Evolutionary conservation across 2,888 invertebrate genomes (phyloP), one percentile per base, ranked within the genome.

Genomic region (Metallyticus violacea): DNA sequence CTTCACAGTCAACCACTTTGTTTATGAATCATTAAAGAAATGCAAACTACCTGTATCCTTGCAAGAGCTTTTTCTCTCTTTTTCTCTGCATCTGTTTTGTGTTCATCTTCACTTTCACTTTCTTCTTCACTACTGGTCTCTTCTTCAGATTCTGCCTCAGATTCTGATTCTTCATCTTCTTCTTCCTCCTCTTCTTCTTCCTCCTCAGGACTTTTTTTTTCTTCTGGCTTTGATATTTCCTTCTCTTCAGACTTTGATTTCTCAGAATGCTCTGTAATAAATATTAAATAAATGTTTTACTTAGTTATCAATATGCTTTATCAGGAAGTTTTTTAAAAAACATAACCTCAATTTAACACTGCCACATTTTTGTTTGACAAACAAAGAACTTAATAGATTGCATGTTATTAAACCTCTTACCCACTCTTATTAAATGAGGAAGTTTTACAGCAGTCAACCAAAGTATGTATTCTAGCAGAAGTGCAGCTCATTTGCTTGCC

Each of bases 1-100:
- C 9, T 9, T 76, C 77, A 76, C 22, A 22, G 9, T 9, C 22
- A 76, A 76, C 77, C 22, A 15, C 22, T 22, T 76, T 15, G 22
- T 15, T 9, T 76, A 76, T 76, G 9, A 76, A 76, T 76, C 22
- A 76, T 76, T 76, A 22, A 76, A 76, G 22, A 78, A 26, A 3
- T 26, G 26, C 3, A 26, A 25, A 3, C 89, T 90, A 94, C 95
- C 93, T 94, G 94, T 90, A 98, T 96, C 90, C 97, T 94, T 87
- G 94, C 94, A 86, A 95, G 92, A 1, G 96, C 95, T 87, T 94
- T 93, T 90, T 97, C 95, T 85, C 95, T 94, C 88, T 95, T 95
- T 89, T 95, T 95, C 90, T 97, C 96, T 0, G 95, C 96, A 90
- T 96, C 96, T 1, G 96, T 95, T 91, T 95, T 94, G 90, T 94